Evolutionary conservation across 35 echinoderm and acorn worm species (phyloP), one percentile per base, ranked within the genome.

Genomic region (Apostichopus parvimensis): DNA sequence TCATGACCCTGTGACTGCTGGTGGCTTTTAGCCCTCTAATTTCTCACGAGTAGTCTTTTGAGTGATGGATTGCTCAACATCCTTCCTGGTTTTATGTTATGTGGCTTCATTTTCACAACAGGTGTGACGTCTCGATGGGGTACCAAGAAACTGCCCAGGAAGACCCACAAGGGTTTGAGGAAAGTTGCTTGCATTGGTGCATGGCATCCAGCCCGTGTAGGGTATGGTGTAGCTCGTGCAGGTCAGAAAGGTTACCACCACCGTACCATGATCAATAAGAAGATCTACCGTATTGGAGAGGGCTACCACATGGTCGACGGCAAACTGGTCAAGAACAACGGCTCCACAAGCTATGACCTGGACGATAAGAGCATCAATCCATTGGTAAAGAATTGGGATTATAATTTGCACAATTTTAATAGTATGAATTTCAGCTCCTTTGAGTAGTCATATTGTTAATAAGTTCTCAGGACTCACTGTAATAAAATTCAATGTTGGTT

Each of bases 201-300:
- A 23, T 99, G 97, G 97, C 97, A 99, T 99, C 97, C 97, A 28
- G 97, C 97, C 83, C 97, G 97, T 93, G 97, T 99, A 23, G 97
- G 97, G 56, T 99, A 99, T 78, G 97, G 97, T 75, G 97, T 99
- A 22, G 97, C 97, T 59, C 97, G 97, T 96, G 97, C 97, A 81
- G 97, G 97, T 92, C 97, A 99, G 93, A 99, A 99, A 89, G 97
- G 97, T 10, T 99, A 99, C 94, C 97, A 99, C 61, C 97, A 99
- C 88, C 95, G 97, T 34, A 99, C 97, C 10, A 93, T 94, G 77
- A 87, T 99, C 91, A 99, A 99, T 93, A 99, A 99, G 93, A 99
- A 99, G 83, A 87, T 99, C 11, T 99, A 99, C 93, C 97, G 97
- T 45, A 83, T 99, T 45, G 97, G 97, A 73, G 89, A 96, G 53